A percentile compares a stretch with the other conserved stretches of the same genome.
phyloP scores from a whole-genome alignment of 1,140 invertebrate species.

The Tetraneura akinire region DNA sequence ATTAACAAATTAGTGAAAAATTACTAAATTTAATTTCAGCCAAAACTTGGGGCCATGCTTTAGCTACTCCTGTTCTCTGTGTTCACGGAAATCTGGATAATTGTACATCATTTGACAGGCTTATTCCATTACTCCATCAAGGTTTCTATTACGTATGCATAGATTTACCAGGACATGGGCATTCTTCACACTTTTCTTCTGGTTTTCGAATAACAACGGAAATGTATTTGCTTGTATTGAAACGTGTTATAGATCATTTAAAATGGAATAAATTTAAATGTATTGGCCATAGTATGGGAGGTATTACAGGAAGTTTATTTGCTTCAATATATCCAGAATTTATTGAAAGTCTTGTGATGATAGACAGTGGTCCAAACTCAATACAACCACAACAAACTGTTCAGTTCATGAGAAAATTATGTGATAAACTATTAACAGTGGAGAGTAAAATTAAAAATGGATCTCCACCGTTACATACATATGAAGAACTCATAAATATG shows the following conservation, averaged over 20 bases:
- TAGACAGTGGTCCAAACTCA: constrained; percentile 61
- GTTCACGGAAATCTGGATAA: constrained; percentile 70
- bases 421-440: constrained; percentile 54
- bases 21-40: constrained; percentile 58
- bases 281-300: constrained; percentile 67
- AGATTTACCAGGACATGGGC: constrained; percentile 73
- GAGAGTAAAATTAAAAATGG: constrained; percentile 54
- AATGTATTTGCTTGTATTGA: constrained; percentile 61
- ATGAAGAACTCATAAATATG: constrained; percentile 61
- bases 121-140: constrained; percentile 65
- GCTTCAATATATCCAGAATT: constrained; percentile 61
- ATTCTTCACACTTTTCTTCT: constrained; percentile 65
- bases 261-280: constrained; percentile 63
- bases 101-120: constrained; percentile 67
- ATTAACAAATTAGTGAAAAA: constrained; percentile 3
- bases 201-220: constrained; percentile 61
- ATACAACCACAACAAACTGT: constrained; percentile 56
- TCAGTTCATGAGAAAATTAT: constrained; percentile 54
- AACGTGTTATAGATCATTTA: constrained; percentile 63
- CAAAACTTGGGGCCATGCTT: constrained; percentile 67
- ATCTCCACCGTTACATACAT: constrained; percentile 59
- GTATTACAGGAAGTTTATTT: constrained; percentile 60
- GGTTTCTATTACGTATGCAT: constrained; percentile 67
- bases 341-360: constrained; percentile 61
- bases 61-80: constrained; percentile 62